Percentiles rank a stretch among this genome's conserved stretches.
Evolutionary conservation across 2,113 vertebrate species (phyloP).

Genomic region (Chaetodon auriga): DNA sequence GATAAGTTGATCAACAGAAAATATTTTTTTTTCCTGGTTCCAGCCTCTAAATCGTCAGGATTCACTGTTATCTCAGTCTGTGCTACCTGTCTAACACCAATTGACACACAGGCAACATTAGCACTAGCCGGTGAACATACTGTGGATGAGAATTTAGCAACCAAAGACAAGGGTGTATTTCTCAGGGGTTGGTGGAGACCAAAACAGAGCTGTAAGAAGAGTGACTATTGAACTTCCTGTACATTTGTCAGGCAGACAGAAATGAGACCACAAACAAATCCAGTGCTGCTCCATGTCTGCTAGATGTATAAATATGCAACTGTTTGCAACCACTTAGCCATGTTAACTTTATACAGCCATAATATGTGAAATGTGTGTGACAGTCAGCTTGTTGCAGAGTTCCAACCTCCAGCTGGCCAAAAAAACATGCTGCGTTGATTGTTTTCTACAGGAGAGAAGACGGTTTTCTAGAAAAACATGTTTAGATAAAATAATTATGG

Average conservation of each 20-base stretch:
- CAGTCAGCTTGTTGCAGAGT: not conserved
- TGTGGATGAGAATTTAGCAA: not conserved
- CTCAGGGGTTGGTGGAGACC: not conserved
- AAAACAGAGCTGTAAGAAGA: not conserved
- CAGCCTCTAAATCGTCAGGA: not conserved
- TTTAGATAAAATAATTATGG: not conserved
- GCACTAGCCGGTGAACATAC: too few species aligned
- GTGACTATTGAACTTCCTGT: not conserved
- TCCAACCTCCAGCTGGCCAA: too few species aligned
- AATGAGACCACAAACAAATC: not conserved
- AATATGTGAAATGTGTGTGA: not conserved
- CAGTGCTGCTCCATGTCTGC: not conserved
- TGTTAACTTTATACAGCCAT: not conserved
- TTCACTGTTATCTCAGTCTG: not conserved
- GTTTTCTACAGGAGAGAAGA: not conserved
- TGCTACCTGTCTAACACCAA: too few species aligned
- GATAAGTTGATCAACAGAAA: not conserved
- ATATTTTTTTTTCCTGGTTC: not conserved
- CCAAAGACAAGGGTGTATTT: not conserved
- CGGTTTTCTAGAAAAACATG: not conserved
- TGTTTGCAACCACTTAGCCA: not conserved
- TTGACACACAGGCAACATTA: too few species aligned
- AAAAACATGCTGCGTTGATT: not conserved
- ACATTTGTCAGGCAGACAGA: not conserved
- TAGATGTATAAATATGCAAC: not conserved